Evolutionary conservation across 2,888 invertebrate species (phyloP), one percentile per base, ranked within the genome.

Genomic region (Cryptophagus acutangulus): DNA sequence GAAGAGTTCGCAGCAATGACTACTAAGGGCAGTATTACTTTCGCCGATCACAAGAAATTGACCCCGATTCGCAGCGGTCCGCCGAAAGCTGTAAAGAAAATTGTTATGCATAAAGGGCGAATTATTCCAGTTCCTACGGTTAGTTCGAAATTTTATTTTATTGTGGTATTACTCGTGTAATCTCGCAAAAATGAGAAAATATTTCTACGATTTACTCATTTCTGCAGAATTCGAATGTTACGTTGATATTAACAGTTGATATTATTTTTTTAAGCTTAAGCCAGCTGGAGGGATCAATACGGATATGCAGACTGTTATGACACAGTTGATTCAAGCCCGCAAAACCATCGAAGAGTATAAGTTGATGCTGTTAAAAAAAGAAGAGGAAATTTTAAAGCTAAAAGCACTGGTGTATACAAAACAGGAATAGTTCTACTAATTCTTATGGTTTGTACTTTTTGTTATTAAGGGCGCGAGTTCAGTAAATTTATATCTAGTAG

Each of bases 1-100:
- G 72, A 76, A 51, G 74, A 76, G 57, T 70, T 76, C 41, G 50
- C 75, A 31, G 69, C 69, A 9, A 62, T 70, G 61, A 62, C 65
- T 20, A 46, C 53, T 8, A 51, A 51, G 40, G 47, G 50, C 13
- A 39, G 45, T 10, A n/a, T n/a, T n/a, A n/a, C n/a, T 16, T 43
- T 10, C 46, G 40, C 20, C 34, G 38, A 34, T 14, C 51, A 48
- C 18, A 56, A 55, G 33, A 33, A 54, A 5, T 36, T 60, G 3
- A 58, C 51, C 33, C 59, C 61, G 39, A 45, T 61, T n/a, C 59
- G 60, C 41, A 57, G 57, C 49, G 43, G 39, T 15, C 55, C 58
- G 29, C 43, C 57, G 15, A 59, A 57, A n/a, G 37, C 40, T 1
- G 41, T 62, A 5, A 66, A 62, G 41, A 50, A 63, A 40, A 58